Evolutionary conservation across 1,140 invertebrate species (phyloP), one percentile per base, ranked within the genome.

Genomic region (Parapsyche elsis): DNA sequence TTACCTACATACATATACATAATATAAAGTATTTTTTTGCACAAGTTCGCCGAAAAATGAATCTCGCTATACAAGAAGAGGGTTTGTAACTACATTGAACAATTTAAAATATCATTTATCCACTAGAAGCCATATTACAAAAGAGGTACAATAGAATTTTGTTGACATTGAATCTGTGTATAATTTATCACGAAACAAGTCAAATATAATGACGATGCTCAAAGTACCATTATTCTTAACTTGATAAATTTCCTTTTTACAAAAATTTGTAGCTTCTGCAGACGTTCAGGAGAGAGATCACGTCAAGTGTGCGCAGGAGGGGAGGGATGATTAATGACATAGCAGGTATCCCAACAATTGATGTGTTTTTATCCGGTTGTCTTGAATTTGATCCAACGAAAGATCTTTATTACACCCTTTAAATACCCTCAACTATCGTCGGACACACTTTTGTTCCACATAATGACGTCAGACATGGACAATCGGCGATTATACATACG

Each of bases 401-500:
- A 38, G 30, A 49, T 24, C 45, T 53, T 30, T 23, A 67, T 75
- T 21, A 45, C 64, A 61, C 30, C 59, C 76, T 67, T 64, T 14
- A 53, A 21, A 67, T 16, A 67, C 53, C 53, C n/a, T 16, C 53
- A 59, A 21, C 14, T 21, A 26, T 4, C 71, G 5, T n/a, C 21
- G 30, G 71, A 45, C 38, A 30, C 71, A 26, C 64, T 67, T 67
- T 67, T 24, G 10, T 67, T 24, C n/a, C 64, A 49, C 75, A 81
- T 79, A 79, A 81, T 81, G 81, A 81, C 79, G 81, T 81, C 73
- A 81, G 81, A 76, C 61, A 81, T 79, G 81, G 77, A 76, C 74
- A 71, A 81, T 81, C 76, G 81, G 75, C 57, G 30, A 38, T 38
- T 38, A 38, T 38, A n/a, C n/a, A n/a, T n/a, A n/a, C n/a, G n/a